Base-by-base conservation (phyloP, 2,113 vertebrate genomes). In the Opisthocomus hoazin region DNA sequence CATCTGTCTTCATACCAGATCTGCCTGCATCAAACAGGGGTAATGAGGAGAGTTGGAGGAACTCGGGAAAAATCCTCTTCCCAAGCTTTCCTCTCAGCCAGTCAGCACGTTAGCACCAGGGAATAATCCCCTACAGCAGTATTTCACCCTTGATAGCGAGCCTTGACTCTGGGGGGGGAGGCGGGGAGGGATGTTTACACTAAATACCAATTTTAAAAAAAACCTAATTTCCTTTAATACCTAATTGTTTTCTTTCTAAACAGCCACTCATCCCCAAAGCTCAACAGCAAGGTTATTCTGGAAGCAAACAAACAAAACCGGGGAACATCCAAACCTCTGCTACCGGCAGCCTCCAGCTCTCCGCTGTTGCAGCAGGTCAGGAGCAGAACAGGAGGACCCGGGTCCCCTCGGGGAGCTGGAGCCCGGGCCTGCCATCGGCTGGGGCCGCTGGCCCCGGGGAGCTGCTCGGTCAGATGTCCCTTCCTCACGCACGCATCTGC, bases 121-220 rank as follows among this genome's bases (percentile, higher is more conserved):
- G 48, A 82, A 69, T 10, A 48, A 80, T n/a, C 39, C 69, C 10
- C 3, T 0, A 3, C 0, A 3, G 77, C 64, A 61, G 32, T 6
- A 21, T 18, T 57, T 11, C 18, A 15, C 39, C 79, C 48, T 21
- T 20, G 24, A 39, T 0, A 58, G 32, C 56, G 30, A 11, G 9
- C 24, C 9, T 34, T 17, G 30, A 26, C 6, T 18, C 5, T 5
- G 8, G 68, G 26, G 22, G 32, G 12, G 24, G 12, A 5, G 21
- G 14, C 4, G 5, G 23, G 4, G 9, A 2, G 26, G 2, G 16
- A 16, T 3, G 6, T 2, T 36, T 20, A 29, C 3, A 1, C 24
- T 16, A 43, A 80, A 71, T 14, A 34, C 1, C 23, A 8, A 48
- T 46, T 36, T 2, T 1, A 37, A 58, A 51, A 26, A 34, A 2